Base-by-base conservation (phyloP, 1,140 invertebrate genomes). In the Anagrus nilaparvatae region DNA sequence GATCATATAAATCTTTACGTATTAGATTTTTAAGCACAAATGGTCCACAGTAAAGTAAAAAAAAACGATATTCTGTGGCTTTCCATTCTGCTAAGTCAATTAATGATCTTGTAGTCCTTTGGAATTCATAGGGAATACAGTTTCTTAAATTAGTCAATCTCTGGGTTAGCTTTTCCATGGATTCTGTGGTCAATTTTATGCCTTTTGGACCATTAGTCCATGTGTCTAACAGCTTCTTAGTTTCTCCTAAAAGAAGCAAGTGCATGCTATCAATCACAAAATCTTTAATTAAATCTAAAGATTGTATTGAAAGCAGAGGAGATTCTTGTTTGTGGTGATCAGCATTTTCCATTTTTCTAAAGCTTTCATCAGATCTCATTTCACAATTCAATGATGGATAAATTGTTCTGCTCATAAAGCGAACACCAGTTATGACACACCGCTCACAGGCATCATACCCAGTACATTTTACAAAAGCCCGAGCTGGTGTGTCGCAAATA, bases 181-280 rank as follows among this genome's bases (percentile, higher is more conserved):
- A 30, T 36, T 36, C 40, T 5, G 35, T 9, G 17, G 8, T 32
- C 9, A 52, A 28, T 17, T 40, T 16, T 37, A 47, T 31, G 9
- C 39, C 42, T 16, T 46, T 44, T 43, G 42, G 39, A 20, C 40
- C 32, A 12, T 16, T 33, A 12, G 49, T 37, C 40, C 52, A 50
- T 36, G 32, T 35, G 25, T 50, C 40, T 17, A 54, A 39, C 9
- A 55, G 39, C 40, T 52, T 46, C 38, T 45, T 44, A 30, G 48
- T 53, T 21, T 55, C 49, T 8, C 55, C 54, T 13, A 58, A 38
- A 33, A 49, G 56, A 24, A 56, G 43, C n/a, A 32, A 44, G 34
- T 56, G 48, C 48, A 56, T 54, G 21, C 53, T 58, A 32, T 58
- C 55, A 2, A 56, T 23, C 9, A 48, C 45, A 42, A 56, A 50